These are phyloP conservation scores for Lepisosteus oculatus DNA, from an alignment of 2,113 vertebrate genomes.

Conservation along the genomic window DNA sequence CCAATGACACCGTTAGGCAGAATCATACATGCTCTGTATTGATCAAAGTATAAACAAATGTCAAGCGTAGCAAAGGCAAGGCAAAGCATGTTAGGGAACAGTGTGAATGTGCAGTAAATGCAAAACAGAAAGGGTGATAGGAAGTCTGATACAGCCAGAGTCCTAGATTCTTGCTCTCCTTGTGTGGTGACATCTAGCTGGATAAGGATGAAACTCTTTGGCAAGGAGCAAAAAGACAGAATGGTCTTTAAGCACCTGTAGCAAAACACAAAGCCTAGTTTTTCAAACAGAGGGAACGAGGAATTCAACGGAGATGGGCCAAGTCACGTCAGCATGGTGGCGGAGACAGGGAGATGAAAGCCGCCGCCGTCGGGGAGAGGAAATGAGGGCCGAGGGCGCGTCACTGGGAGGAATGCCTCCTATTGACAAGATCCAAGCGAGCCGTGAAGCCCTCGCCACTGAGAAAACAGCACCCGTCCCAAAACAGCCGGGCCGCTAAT, in stretches of 20 bases:
- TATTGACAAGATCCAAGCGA: constrained; percentile 65
- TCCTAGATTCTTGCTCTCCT: constrained; percentile 45
- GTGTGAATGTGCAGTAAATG: constrained; percentile 2
- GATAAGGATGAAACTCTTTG: constrained; percentile 38
- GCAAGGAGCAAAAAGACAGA: constrained; percentile 18
- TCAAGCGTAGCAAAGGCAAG: no score
- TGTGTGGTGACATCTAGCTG: constrained; percentile 60
- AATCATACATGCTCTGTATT: no score
- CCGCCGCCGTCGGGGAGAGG: constrained; percentile 42
- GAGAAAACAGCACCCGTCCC: constrained; percentile 25
- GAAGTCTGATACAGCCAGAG: constrained; percentile 54
- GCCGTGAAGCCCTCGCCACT: constrained; percentile 48
- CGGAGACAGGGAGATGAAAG: constrained; percentile 60
- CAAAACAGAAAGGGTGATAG: constrained; percentile 49
- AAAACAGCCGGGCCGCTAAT: background rate
- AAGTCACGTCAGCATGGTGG: constrained; percentile 62
- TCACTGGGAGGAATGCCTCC: constrained; percentile 52
- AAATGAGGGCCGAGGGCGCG: constrained; percentile 61
- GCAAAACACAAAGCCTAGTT: constrained; percentile 61
- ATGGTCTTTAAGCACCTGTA: constrained; percentile 63
- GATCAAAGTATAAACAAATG: no score
- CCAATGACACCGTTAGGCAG: no score
- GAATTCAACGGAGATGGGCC: constrained; percentile 65
- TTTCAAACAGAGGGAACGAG: constrained; percentile 55
- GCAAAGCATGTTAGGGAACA: background rate